phyloP scores from a whole-genome alignment of 2,888 invertebrate species.

The Drosophila suboccidentalis region DNA sequence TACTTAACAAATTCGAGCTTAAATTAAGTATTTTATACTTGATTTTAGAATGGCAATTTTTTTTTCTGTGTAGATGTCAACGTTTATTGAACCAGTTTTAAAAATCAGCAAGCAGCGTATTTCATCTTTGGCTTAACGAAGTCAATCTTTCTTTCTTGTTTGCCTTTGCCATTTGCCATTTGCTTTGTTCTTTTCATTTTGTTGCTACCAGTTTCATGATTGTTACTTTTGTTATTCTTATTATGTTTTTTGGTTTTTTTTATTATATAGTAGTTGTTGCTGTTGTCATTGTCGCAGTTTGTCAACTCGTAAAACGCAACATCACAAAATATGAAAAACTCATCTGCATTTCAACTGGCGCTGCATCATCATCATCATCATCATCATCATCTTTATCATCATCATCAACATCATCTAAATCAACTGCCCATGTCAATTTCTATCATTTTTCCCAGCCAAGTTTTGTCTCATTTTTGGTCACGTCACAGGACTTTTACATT shows the following conservation, averaged over 20 bases:
- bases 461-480: slow-evolving; percentile 30
- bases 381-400: slow-evolving; percentile 72
- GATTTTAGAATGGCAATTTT: too few species aligned
- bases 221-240: slow-evolving; percentile 7
- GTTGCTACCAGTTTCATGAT: slow-evolving; percentile 17
- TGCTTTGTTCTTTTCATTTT: background rate
- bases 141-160: background rate
- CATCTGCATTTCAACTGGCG: slow-evolving; percentile 53
- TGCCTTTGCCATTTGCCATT: slow-evolving; percentile 19
- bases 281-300: slow-evolving; percentile 50
- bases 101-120: background rate
- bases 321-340: slow-evolving; percentile 57
- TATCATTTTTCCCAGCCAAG: background rate
- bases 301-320: slow-evolving; percentile 75
- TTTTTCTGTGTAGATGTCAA: too few species aligned
- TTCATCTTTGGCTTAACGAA: background rate
- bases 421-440: slow-evolving; percentile 44
- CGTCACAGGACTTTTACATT: slow-evolving; percentile 35
- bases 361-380: slow-evolving; percentile 66
- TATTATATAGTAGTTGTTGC: slow-evolving; percentile 21
- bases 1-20: too few species aligned
- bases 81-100: too few species aligned
- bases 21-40: too few species aligned
- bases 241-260: too few species aligned
- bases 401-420: slow-evolving; percentile 75